Evolutionary conservation across 2,888 invertebrate genomes (phyloP).

Genomic region (Ceriagrion tenellum): DNA sequence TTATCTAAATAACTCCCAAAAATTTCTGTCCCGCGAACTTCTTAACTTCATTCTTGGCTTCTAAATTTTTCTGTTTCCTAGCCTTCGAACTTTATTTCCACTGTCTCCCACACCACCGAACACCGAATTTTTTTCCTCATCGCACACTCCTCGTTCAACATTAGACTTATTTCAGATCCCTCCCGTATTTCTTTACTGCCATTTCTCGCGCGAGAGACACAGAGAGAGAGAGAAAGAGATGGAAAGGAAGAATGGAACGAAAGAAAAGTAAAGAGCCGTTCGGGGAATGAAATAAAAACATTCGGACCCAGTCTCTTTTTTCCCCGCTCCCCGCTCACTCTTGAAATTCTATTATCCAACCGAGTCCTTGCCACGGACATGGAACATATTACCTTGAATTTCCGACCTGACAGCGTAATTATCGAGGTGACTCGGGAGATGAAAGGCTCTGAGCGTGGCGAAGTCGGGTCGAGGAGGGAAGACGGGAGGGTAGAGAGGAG

Average conservation of each 20-base stretch:
- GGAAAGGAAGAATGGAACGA: not conserved
- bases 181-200: not conserved
- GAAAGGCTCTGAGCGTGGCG: slow-evolving; percentile 56
- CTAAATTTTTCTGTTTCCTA: not conserved
- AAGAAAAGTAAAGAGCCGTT: not conserved
- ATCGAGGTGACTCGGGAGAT: slow-evolving; percentile 64
- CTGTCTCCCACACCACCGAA: not conserved
- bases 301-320: not conserved
- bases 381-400: slow-evolving; percentile 68
- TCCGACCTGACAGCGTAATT: slow-evolving; percentile 67
- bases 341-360: slow-evolving; percentile 66
- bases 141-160: not conserved
- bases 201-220: not conserved
- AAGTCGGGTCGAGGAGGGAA: not conserved
- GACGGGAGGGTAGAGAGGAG: not conserved
- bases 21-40: not conserved
- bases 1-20: too few species aligned
- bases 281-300: not conserved
- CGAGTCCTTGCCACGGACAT: slow-evolving; percentile 61
- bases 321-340: not conserved
- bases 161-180: slow-evolving; percentile 44
- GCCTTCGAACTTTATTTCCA: not conserved
- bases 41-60: not conserved
- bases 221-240: not conserved
- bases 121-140: too few species aligned